Evolutionary conservation across 2,797 vertebrate species (phyloP), one percentile per base, ranked within the genome.

Genomic region (Coracias cyanogaster): DNA sequence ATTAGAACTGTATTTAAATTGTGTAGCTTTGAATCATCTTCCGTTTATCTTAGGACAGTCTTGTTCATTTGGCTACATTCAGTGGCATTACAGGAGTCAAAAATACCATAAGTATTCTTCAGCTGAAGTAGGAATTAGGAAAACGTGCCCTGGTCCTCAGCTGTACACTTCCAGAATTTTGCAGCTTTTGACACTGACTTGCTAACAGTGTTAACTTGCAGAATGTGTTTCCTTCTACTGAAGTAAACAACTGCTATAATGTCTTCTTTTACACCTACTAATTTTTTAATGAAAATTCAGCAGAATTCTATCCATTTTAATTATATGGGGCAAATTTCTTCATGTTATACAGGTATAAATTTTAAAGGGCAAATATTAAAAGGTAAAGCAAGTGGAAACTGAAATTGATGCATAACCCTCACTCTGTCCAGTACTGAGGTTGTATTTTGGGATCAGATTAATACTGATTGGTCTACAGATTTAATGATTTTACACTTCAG

Each of bases 91-190:
- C 31, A 10, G 4, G 19, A 71, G 60, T 73, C 67, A 71, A 80
- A 95, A 94, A 57, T 83, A 60, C n/a, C n/a, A 19, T 88, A 86
- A 95, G 81, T 94, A 35, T 52, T 93, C 13, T 28, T 24, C 37
- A 49, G 41, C 15, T 88, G 87, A 89, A 91, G 46, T 9, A 46
- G 84, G 51, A 86, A 72, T 74, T 92, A 85, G 24, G 62, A 95
- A 67, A 57, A 39, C 67, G 21, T 49, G 24, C 24, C 22, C 60
- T 65, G 29, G 37, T 77, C 80, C 83, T 86, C 25, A 84, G 49
- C 48, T 94, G 51, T 65, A 18, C n/a, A 2, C 51, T 92, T 89
- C 5, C 41, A 77, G n/a, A 91, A 9, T 70, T 95, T 90, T 35
- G 46, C n/a, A 77, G 6, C 86, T 85, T 90, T 82, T 90, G 88